phyloP scores from a whole-genome alignment of 2,113 vertebrate species.

The Nymphicus hollandicus region DNA sequence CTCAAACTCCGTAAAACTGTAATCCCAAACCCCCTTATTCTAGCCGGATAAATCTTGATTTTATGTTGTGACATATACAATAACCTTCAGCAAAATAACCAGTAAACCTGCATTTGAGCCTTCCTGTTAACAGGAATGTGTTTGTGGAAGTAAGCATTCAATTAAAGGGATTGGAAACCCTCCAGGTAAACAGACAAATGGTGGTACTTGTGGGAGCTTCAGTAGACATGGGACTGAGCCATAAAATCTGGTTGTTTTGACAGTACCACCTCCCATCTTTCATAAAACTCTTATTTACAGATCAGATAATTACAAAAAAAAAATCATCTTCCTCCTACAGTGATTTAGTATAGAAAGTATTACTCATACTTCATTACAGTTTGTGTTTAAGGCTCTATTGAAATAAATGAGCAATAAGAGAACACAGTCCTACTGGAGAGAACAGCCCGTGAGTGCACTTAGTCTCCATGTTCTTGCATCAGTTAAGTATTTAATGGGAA shows the following conservation, averaged over 20 bases:
- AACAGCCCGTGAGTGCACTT: not conserved
- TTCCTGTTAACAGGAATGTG: not conserved
- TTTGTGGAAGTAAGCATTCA: conserved; percentile 2
- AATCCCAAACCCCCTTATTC: not conserved
- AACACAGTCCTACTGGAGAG: not conserved
- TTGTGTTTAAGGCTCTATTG: not conserved
- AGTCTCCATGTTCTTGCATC: not conserved
- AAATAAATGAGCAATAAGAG: not conserved
- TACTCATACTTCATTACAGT: not conserved
- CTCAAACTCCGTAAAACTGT: not conserved
- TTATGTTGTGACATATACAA: not conserved
- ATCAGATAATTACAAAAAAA: not conserved
- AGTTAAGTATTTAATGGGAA: not conserved
- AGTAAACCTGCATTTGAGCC: not conserved
- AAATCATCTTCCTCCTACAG: not conserved
- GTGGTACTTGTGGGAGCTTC: conserved; percentile 1
- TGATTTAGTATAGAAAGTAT: not conserved
- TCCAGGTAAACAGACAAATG: not conserved
- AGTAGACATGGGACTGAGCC: not conserved
- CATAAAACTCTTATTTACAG: conserved; percentile 30
- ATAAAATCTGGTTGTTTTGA: conserved; percentile 30
- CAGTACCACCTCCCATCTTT: not conserved
- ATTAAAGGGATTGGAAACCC: not conserved
- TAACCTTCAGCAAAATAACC: not conserved
- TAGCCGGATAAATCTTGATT: not conserved